A percentile compares a stretch with the other conserved stretches of the same genome.
Evolutionary conservation across 2,888 invertebrate genomes (phyloP).

Genomic region (Drosophila birchii): DNA sequence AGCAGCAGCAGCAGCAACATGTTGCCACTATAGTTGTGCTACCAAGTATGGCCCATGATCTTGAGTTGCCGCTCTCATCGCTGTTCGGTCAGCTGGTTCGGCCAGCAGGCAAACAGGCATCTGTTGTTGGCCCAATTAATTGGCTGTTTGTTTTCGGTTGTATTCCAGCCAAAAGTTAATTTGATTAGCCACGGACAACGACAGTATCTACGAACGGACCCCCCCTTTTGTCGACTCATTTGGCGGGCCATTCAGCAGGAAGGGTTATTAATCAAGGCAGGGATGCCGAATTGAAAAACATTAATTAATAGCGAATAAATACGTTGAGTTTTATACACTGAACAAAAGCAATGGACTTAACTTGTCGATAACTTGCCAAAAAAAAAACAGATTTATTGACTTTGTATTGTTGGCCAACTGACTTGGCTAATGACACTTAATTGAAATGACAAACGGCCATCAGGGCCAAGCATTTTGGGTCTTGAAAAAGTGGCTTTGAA

Average conservation of each 20-base stretch:
- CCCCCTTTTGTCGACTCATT: constrained; percentile 25
- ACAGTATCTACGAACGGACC: constrained; percentile 9
- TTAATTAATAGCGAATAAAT: constrained; percentile 67
- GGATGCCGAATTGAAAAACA: constrained; percentile 63
- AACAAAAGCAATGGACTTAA: neutral
- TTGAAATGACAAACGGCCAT: constrained; percentile 13
- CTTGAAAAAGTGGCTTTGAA: neutral
- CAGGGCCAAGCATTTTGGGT: neutral
- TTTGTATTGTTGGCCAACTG: neutral
- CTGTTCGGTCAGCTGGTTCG: constrained; percentile 4
- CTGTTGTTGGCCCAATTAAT: constrained; percentile 37
- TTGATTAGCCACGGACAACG: constrained; percentile 65
- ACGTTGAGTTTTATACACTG: constrained; percentile 36
- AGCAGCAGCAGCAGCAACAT: constrained; percentile 26
- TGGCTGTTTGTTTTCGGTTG: constrained; percentile 36
- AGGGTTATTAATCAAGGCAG: constrained; percentile 70
- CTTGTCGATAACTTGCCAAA: neutral
- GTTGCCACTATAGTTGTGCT: constrained; percentile 25
- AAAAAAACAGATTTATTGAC: neutral
- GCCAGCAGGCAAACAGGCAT: neutral
- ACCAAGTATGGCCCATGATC: constrained; percentile 43
- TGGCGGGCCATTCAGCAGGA: constrained; percentile 21
- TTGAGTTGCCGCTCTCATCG: constrained; percentile 22
- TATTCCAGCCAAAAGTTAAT: constrained; percentile 50
- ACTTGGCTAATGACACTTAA: constrained; percentile 1